phyloP scores from a whole-genome alignment of 2,888 invertebrate genomes.

The Chrysolina haemoptera region DNA sequence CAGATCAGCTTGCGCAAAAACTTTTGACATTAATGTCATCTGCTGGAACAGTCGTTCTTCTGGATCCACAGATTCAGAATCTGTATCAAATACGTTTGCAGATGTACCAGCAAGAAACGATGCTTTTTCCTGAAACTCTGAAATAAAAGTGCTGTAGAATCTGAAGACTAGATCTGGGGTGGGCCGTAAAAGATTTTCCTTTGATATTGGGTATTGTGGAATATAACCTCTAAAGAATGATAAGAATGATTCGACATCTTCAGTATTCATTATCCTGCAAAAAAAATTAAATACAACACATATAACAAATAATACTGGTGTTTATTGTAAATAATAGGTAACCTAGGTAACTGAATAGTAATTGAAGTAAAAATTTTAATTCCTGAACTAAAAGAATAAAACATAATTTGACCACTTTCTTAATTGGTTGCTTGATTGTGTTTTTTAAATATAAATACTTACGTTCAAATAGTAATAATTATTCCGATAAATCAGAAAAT shows the following conservation, averaged over 20 bases:
- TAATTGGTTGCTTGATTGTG: no score
- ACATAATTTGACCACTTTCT: no score
- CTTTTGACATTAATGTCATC: slow-evolving; percentile 16
- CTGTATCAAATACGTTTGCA: not conserved
- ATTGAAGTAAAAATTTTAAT: no score
- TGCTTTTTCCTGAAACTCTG: slow-evolving; percentile 14
- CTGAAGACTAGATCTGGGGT: slow-evolving; percentile 23
- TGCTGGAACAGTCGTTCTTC: slow-evolving; percentile 23
- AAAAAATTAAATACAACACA: not conserved
- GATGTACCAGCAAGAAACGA: slow-evolving; percentile 18
- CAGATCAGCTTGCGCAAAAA: slow-evolving; percentile 22
- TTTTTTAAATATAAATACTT: no score
- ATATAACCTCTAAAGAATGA: not conserved
- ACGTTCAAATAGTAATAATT: no score
- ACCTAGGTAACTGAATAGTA: no score
- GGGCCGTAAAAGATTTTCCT: slow-evolving; percentile 17
- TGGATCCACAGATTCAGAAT: slow-evolving; percentile 12
- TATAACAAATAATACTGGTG: no score
- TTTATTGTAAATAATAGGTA: no score
- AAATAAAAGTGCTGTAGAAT: slow-evolving; percentile 24
- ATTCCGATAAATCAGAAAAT: no score
- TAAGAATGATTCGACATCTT: not conserved
- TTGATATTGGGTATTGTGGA: slow-evolving; percentile 20
- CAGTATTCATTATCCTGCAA: slow-evolving; percentile 2
- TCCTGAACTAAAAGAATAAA: no score